Conservation (phyloP, 2,797 vertebrate species). For the Ataeniobius toweri region DNA sequence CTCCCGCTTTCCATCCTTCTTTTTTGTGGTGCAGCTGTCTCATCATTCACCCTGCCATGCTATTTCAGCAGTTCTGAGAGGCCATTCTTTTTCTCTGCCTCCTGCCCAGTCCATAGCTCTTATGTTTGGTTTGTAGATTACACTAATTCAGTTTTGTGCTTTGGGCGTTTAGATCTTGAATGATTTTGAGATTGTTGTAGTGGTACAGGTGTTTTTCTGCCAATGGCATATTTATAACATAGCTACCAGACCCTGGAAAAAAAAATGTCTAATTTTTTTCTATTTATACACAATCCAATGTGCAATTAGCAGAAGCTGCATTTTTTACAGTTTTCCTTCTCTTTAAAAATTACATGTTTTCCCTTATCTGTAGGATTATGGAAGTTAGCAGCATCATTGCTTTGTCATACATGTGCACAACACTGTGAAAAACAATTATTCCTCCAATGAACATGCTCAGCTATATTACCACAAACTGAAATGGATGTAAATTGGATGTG, state of each 20-base stretch:
- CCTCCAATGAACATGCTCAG: neutral
- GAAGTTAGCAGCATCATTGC: constrained; percentile 22
- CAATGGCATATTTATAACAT: neutral
- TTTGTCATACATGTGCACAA: constrained; percentile 7
- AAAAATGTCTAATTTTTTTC: neutral
- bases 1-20: constrained; percentile 19
- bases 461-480: neutral
- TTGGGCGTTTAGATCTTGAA: constrained; percentile 9
- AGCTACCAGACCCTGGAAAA: neutral
- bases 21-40: constrained; percentile 28
- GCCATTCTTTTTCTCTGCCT: constrained; percentile 45
- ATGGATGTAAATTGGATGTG: neutral
- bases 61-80: constrained; percentile 50
- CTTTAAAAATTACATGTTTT: constrained; percentile 14
- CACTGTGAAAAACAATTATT: neutral
- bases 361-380: constrained; percentile 36
- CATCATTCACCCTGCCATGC: constrained; percentile 40
- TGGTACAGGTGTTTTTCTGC: neutral
- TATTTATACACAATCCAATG: neutral
- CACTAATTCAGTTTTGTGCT: constrained; percentile 17
- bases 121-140: constrained; percentile 51
- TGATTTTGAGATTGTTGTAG: neutral
- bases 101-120: constrained; percentile 11
- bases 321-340: constrained; percentile 9
- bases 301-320: constrained; percentile 32